phyloP scores from a whole-genome alignment of 2,113 vertebrate genomes.

The Xerus inauris region DNA sequence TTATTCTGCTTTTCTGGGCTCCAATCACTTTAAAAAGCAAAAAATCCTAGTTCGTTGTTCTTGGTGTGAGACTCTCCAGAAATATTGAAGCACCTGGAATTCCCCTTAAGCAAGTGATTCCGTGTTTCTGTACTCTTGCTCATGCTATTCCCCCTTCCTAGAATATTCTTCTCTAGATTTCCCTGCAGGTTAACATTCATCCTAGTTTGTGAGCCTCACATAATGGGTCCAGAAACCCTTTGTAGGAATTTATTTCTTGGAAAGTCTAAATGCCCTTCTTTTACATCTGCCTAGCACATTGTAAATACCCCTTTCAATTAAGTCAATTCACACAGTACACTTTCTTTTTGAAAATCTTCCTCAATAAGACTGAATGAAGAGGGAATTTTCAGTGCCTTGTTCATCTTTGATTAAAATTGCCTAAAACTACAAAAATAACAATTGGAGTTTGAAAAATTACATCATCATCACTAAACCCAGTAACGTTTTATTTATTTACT shows the following conservation, averaged over 20 bases:
- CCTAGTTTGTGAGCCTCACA: background rate
- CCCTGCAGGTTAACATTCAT: background rate
- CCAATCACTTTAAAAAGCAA: background rate
- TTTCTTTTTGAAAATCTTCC: conserved; percentile 44
- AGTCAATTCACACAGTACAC: background rate
- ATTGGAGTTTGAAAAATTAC: background rate
- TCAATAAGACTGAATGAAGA: background rate
- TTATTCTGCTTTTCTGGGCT: background rate
- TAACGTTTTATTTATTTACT: background rate
- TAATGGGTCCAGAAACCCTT: background rate
- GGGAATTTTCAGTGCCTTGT: background rate
- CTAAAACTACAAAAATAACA: background rate
- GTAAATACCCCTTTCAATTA: background rate
- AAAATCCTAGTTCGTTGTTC: background rate
- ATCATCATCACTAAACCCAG: background rate
- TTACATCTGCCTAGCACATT: background rate
- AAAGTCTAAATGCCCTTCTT: conserved; percentile 15
- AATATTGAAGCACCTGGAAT: background rate
- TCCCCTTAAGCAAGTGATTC: background rate
- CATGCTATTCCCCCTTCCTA: background rate
- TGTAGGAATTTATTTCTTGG: conserved; percentile 6
- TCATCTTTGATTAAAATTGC: background rate
- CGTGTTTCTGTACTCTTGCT: background rate
- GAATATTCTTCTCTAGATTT: background rate
- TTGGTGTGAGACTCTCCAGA: background rate